These are phyloP conservation scores for Siniperca scherzeri DNA, from an alignment of 2,797 vertebrate species.

Conservation along the genomic window DNA sequence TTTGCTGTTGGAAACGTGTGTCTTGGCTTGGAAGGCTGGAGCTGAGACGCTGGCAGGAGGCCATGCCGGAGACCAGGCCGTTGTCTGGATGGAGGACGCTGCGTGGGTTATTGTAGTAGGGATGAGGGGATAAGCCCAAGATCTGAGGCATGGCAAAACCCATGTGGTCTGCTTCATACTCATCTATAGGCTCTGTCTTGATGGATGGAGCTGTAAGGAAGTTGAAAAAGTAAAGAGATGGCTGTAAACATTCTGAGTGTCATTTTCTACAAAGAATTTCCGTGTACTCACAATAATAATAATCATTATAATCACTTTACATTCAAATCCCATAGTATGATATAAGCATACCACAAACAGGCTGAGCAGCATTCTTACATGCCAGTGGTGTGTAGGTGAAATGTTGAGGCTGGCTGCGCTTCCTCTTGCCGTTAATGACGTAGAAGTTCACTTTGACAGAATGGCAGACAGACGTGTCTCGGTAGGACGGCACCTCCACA, in stretches of 20 bases:
- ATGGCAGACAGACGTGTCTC: slow-evolving; percentile 89
- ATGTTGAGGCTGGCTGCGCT: slow-evolving; percentile 96
- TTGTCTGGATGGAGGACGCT: slow-evolving; percentile 89
- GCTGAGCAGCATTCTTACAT: slow-evolving; percentile 72
- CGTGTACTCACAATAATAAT: neutral
- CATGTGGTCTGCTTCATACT: slow-evolving; percentile 92
- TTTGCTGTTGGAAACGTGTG: slow-evolving; percentile 92
- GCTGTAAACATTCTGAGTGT: neutral
- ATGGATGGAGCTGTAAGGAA: slow-evolving; percentile 92
- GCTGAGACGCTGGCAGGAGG: slow-evolving; percentile 93
- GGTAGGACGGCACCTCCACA: slow-evolving; percentile 94
- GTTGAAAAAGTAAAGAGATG: accelerated
- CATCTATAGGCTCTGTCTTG: slow-evolving; percentile 96
- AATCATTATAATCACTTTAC: neutral
- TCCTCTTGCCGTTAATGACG: slow-evolving; percentile 97
- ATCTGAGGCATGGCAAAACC: slow-evolving; percentile 90
- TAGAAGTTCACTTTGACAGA: slow-evolving; percentile 96
- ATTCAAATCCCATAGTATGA: neutral
- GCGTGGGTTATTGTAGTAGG: slow-evolving; percentile 92
- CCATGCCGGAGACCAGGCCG: slow-evolving; percentile 89
- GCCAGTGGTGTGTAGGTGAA: slow-evolving; percentile 93
- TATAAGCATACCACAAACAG: neutral
- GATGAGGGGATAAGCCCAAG: slow-evolving; percentile 90
- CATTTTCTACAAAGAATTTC: neutral
- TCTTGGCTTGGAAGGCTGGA: slow-evolving; percentile 90